Evolutionary conservation across 2,113 vertebrate species (phyloP), one percentile per base, ranked within the genome.

Genomic region (Leptobrachium ailaonicum): DNA sequence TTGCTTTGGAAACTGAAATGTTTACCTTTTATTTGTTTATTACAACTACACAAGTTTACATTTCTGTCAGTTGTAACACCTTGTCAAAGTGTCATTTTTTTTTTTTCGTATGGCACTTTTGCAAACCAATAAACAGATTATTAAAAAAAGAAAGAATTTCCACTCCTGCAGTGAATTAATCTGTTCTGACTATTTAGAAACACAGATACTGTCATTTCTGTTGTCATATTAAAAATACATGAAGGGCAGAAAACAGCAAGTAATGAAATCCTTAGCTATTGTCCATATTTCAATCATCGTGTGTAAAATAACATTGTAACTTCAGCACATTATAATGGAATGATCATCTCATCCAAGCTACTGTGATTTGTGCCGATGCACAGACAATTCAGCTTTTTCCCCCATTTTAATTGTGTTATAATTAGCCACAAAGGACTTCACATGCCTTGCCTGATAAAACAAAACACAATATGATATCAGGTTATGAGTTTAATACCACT

Each of bases 311-410:
- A 79, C 71, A 56, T 53, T 66, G 69, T 72, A 72, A 12, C 32
- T 50, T 72, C 69, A 64, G 77, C 60, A 79, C 45, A 79, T 63
- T 63, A 63, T 62, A 63, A 75, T 75, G 45, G 20, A 71, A 71
- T 60, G 60, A 53, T 66, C 71, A 47, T 71, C 58, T 54, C 14
- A 50, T 54, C 10, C n/a, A 71, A 63, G 53, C 43, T 41, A 63
- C n/a, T 71, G 12, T 78, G 56, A 50, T 62, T 62, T 78, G 67
- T 78, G 76, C 76, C 71, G 76, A 78, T 79, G 43, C 58, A 72
- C 41, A 41, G 12, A 11, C 44, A 64, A 9, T 53, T 50, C 56
- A 79, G 77, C 68, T 54, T 40, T 78, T 70, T 20, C 11, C 67
- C 69, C 43, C 75, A 56, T 77, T 79, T 72, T 72, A 79, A 71